Conservation (phyloP, 2,888 invertebrate genomes). For the Drosophila atroscutellata region DNA sequence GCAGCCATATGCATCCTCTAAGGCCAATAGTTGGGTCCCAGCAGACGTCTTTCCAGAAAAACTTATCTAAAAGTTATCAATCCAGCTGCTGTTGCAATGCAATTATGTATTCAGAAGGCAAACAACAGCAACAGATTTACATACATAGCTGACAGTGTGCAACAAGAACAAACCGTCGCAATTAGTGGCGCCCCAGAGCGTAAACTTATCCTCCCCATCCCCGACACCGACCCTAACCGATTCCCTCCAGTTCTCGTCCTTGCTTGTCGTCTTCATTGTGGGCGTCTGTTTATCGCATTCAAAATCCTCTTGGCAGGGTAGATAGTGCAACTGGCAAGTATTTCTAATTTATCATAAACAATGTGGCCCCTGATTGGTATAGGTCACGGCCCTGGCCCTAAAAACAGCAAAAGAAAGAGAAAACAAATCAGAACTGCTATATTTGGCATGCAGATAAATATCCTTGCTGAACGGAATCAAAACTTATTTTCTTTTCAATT, state of each 20-base stretch:
- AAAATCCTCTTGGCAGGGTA: slow-evolving; percentile 18
- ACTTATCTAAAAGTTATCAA: slow-evolving; percentile 26
- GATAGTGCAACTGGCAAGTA: slow-evolving; percentile 51
- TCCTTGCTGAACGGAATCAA: neutral
- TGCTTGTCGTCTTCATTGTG: slow-evolving; percentile 28
- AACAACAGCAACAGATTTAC: slow-evolving; percentile 9
- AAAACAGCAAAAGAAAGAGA: slow-evolving; percentile 19
- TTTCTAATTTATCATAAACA: slow-evolving; percentile 73
- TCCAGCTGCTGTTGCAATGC: slow-evolving; percentile 23
- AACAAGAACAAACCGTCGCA: slow-evolving; percentile 61
- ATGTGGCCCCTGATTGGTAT: slow-evolving; percentile 67
- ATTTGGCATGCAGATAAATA: neutral
- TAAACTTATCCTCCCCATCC: slow-evolving; percentile 47
- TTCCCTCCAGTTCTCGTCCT: neutral
- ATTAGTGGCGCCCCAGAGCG: slow-evolving; percentile 77
- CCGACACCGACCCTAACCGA: neutral
- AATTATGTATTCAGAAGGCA: slow-evolving; percentile 48
- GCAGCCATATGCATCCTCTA: slow-evolving; percentile 36
- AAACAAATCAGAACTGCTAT: neutral
- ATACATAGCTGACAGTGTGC: slow-evolving; percentile 7
- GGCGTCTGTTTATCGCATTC: slow-evolving; percentile 59
- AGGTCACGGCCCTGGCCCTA: slow-evolving; percentile 65
- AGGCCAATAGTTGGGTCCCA: slow-evolving; percentile 23
- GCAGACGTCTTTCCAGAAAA: slow-evolving; percentile 7
- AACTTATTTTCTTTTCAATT: no score